Evolutionary conservation across 2,113 vertebrate genomes (phyloP), one percentile per base, ranked within the genome.

Genomic region (Oryzias celebensis): DNA sequence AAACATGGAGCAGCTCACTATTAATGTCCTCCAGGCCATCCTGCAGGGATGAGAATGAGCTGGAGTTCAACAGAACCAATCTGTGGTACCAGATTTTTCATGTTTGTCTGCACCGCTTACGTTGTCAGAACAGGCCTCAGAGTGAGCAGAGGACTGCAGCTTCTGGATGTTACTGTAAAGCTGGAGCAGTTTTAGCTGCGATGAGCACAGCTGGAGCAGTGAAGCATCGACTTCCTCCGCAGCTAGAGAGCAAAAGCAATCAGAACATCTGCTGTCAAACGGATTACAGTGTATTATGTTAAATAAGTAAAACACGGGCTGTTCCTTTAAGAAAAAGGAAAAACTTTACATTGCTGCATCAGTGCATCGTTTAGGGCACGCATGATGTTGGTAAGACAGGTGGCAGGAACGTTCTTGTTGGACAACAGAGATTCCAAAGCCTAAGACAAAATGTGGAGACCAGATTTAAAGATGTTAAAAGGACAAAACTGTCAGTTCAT

Each of bases 351-450:
- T 91, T 97, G 95, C 52, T 87, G 93, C 81, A 92, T 92, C 52
- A 99, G 90, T 72, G 86, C 84, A 67, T 94, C 90, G 85, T 93
- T 74, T 81, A 98, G 85, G 4, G 92, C 90, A 67, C 90, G 76
- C 49, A 90, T 94, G 83, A 98, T 70, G 64, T 85, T 94, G 54
- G 82, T 93, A 28, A 98, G 93, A 84, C 92, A 95, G 8, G 93
- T 93, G 36, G 96, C 91, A 0, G 95, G 92, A 43, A 94, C 81
- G 0, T 87, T 93, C 62, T 92, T 94, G 83, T 91, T 94, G 72
- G 91, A 84, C 73, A 99, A 82, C 81, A 98, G 85, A 81, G 92
- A 95, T 85, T 98, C 96, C 84, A 99, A 81, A 49, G 95, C 97
- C 97, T 99, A 2, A 42, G 68, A 66, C n/a, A 73, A 74, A 72